Base-by-base conservation (phyloP, 2,797 vertebrate species). In the Chiloscyllium punctatum region DNA sequence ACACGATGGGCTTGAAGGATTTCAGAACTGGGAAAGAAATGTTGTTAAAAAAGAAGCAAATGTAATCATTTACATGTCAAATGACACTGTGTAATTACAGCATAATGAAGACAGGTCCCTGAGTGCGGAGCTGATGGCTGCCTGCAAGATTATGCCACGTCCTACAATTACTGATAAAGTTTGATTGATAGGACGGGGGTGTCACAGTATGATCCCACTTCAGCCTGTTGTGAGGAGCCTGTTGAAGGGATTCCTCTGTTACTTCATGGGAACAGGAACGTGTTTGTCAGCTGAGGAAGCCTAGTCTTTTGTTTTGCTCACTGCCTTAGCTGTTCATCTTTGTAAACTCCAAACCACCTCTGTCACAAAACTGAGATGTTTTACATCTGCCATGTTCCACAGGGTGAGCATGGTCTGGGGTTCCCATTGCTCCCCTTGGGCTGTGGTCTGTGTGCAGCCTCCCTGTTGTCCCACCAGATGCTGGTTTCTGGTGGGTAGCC, bases 51-150 rank as follows among this genome's bases (percentile, higher is more conserved):
- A n/a, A 21, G 30, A 21, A 91, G 21, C 57, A 91, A 91, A 91
- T 91, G n/a, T 66, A 33, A 91, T 91, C 13, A 91, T 91, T 91
- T 91, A 7, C 88, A 91, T n/a, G 53, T 91, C 88, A 91, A n/a
- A 91, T 66, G 88, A 91, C 11, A 66, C 16, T 33, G 88, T 91
- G 18, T 91, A 62, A 91, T 57, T 57, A 91, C 57, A n/a, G 51
- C 27, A 30, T n/a, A 62, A 91, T 57, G 33, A 91, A n/a, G 51
- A 30, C 62, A 30, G 57, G 53, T 84, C 51, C 53, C 62, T 91
- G 88, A 91, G 57, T 91, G 57, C 7, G 30, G 91, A 18, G 57
- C 53, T 91, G 88, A 91, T 62, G 53, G 57, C 57, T 62, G 53
- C 33, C 27, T 66, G 16, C 62, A 91, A 66, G 57, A 91, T 57